These are phyloP conservation scores for Ptilorrhoa leucosticta DNA, from an alignment of 2,113 vertebrate genomes.

Conservation along the genomic window DNA sequence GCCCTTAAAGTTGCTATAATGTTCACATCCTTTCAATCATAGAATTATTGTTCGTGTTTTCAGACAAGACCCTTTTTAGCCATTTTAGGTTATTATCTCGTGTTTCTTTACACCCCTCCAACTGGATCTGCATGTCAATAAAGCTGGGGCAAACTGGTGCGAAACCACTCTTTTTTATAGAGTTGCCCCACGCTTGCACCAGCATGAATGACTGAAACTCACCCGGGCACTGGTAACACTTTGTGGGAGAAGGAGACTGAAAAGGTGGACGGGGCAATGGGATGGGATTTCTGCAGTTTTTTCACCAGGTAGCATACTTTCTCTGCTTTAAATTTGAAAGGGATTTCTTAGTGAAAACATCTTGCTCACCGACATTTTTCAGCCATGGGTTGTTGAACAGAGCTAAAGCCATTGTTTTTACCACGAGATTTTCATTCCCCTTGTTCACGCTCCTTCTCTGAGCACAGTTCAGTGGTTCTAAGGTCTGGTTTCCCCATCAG, in stretches of 20 bases:
- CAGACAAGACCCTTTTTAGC: constrained; percentile 63
- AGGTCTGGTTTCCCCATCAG: neutral
- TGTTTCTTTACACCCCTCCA: constrained; percentile 25
- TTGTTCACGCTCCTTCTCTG: neutral
- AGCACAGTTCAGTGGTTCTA: neutral
- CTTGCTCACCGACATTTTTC: accelerated
- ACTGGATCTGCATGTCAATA: constrained; percentile 20
- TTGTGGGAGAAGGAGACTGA: neutral
- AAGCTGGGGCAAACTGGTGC: neutral
- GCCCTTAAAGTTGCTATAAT: constrained; percentile 75
- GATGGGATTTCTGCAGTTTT: neutral
- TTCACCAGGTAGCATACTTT: neutral
- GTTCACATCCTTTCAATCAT: constrained; percentile 71
- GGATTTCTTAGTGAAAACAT: neutral
- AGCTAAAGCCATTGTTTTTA: neutral
- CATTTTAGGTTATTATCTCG: constrained; percentile 44
- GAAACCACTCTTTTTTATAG: neutral
- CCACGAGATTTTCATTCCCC: neutral
- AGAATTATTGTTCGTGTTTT: constrained; percentile 70
- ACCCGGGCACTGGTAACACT: neutral
- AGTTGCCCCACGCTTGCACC: neutral
- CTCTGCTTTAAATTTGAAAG: neutral
- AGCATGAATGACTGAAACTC: neutral
- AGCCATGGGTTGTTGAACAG: neutral
- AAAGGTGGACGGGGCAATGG: neutral